Conservation (phyloP, 2,888 invertebrate species). For the Agrilus mali region DNA sequence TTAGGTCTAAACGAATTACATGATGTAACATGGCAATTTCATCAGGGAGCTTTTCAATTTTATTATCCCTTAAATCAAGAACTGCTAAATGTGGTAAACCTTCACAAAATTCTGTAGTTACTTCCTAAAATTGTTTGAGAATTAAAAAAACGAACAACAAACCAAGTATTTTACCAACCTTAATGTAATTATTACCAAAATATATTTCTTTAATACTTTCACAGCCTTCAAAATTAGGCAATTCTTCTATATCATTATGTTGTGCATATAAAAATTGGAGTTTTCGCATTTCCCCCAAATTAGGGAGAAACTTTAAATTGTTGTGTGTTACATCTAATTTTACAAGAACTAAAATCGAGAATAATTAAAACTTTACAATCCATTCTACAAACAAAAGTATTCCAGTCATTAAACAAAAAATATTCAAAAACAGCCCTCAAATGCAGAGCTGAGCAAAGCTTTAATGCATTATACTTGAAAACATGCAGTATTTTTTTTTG, state of each 20-base stretch:
- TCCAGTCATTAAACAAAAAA: neutral
- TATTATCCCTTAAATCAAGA: conserved; percentile 72
- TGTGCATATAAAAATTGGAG: conserved; percentile 65
- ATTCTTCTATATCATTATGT: conserved; percentile 63
- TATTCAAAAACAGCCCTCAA: neutral
- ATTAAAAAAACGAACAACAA: conserved; percentile 4
- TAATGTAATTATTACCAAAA: conserved; percentile 70
- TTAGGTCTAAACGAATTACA: conserved; percentile 70
- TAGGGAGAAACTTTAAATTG: conserved; percentile 49
- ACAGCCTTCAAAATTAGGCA: conserved; percentile 71
- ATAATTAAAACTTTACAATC: neutral
- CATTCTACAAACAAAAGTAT: neutral
- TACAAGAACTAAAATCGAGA: conserved; percentile 42
- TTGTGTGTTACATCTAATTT: conserved; percentile 66
- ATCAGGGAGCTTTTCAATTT: conserved; percentile 62
- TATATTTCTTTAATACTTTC: conserved; percentile 65
- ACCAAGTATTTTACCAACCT: conserved; percentile 35
- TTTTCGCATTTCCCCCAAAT: conserved; percentile 59
- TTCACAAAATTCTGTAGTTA: conserved; percentile 59
- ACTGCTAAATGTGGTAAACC: conserved; percentile 59
- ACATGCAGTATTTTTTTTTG: too few species aligned
- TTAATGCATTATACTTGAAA: too few species aligned
- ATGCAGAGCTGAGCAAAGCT: too few species aligned
- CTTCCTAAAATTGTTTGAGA: conserved; percentile 39
- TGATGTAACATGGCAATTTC: conserved; percentile 63